Conservation (phyloP, 2,113 vertebrate genomes). For the Apeltes quadracus region DNA sequence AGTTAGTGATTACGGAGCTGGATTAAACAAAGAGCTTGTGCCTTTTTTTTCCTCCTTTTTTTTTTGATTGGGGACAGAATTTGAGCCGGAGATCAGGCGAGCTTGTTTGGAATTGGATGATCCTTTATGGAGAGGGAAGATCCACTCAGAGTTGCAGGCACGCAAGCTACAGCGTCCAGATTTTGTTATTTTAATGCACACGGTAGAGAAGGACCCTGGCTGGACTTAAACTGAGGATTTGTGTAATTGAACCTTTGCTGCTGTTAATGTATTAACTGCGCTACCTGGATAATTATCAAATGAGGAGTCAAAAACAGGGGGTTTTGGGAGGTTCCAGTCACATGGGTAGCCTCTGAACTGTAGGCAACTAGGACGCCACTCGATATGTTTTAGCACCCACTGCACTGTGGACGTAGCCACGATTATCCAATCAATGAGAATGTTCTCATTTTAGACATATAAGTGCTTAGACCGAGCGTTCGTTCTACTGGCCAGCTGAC, state of each 20-base stretch:
- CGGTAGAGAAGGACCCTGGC: too few species aligned
- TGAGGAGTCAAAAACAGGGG: too few species aligned
- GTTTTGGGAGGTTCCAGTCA: too few species aligned
- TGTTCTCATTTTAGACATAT: too few species aligned
- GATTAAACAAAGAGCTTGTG: conserved; percentile 75
- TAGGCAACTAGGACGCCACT: too few species aligned
- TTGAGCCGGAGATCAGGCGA: conserved; percentile 62
- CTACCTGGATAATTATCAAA: neutral
- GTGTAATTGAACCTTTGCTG: neutral
- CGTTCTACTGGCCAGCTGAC: too few species aligned
- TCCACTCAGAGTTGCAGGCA: conserved; percentile 45
- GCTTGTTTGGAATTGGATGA: conserved; percentile 61
- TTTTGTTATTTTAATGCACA: neutral
- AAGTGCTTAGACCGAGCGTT: too few species aligned
- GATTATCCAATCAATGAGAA: too few species aligned
- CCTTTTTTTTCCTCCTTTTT: too few species aligned
- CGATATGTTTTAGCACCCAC: too few species aligned
- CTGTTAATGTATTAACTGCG: neutral
- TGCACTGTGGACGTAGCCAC: too few species aligned
- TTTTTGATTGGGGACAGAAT: conserved; percentile 71
- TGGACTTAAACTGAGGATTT: neutral
- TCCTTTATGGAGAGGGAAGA: conserved; percentile 59
- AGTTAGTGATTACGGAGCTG: conserved; percentile 71
- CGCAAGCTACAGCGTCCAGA: conserved; percentile 6
- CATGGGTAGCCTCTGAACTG: too few species aligned